These are phyloP conservation scores for Chunga burmeisteri DNA, from an alignment of 2,113 vertebrate species.

Conservation along the genomic window DNA sequence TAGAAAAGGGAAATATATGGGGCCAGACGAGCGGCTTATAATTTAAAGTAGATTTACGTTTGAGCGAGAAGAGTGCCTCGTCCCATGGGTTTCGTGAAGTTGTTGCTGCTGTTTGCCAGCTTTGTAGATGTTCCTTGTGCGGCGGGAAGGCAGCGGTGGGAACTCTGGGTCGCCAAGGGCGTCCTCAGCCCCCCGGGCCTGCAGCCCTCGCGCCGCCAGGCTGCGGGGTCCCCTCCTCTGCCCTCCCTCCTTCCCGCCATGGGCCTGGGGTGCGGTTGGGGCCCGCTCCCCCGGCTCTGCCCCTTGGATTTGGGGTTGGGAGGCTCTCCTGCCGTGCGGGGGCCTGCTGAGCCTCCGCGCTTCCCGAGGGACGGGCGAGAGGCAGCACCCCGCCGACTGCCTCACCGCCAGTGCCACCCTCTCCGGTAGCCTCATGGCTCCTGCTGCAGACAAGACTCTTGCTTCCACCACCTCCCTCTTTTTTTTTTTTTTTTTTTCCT, in stretches of 20 bases:
- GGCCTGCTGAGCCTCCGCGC: not conserved
- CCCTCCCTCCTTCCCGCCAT: rapidly evolving
- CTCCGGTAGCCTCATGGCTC: not conserved
- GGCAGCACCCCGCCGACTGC: not conserved
- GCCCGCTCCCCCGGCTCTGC: rapidly evolving
- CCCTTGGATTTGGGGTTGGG: not conserved
- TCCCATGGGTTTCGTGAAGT: not conserved
- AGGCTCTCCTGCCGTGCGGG: not conserved
- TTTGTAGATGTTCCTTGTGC: not conserved
- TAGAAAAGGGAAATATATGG: not conserved
- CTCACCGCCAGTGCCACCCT: rapidly evolving
- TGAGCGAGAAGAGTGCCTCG: not conserved
- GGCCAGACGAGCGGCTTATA: not conserved
- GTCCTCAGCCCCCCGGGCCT: not conserved
- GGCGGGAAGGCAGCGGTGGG: not conserved
- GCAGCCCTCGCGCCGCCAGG: not conserved
- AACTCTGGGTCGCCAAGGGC: not conserved
- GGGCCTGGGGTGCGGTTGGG: rapidly evolving
- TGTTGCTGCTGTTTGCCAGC: not conserved
- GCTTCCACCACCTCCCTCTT: too few species aligned
- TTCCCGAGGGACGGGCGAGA: not conserved
- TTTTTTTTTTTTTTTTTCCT: not conserved
- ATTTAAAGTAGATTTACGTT: not conserved
- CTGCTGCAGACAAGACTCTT: not conserved
- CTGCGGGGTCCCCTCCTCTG: not conserved